phyloP scores from a whole-genome alignment of 35 echinoderm and acorn worm genomes.

The Ophioderma brevispina region DNA sequence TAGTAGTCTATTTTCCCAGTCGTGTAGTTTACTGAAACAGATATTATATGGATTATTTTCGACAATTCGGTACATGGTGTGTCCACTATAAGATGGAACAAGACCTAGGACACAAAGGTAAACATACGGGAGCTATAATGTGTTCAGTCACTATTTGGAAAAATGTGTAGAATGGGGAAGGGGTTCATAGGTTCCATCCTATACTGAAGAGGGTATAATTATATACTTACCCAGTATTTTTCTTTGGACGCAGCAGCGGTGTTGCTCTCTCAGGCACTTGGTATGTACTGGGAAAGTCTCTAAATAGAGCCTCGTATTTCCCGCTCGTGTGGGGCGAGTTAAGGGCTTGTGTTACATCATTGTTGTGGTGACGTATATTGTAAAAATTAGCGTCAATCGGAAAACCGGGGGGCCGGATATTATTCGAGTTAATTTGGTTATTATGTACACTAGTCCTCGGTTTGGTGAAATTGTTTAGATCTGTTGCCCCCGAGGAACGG shows the following conservation, averaged over 20 bases:
- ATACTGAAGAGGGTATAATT: no score
- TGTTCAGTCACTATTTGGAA: no score
- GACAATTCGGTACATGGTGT: no score
- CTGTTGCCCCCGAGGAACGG: not conserved
- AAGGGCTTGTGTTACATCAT: not conserved
- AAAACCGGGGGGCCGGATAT: slow-evolving; percentile 31
- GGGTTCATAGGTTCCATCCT: no score
- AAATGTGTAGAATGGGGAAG: no score
- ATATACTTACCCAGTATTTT: slow-evolving; percentile 47
- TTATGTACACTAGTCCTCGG: not conserved
- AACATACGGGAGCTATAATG: no score
- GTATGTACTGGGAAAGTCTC: slow-evolving; percentile 58
- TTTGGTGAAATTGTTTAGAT: not conserved
- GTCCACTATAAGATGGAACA: no score
- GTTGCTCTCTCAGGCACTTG: slow-evolving; percentile 52
- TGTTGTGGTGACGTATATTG: slow-evolving; percentile 78
- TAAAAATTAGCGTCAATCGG: slow-evolving; percentile 95
- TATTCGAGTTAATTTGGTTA: not conserved
- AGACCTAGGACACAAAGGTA: no score
- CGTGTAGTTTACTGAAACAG: no score
- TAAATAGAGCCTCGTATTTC: slow-evolving; percentile 77
- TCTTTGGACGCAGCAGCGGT: slow-evolving; percentile 38
- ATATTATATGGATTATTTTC: no score
- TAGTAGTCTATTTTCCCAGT: no score
- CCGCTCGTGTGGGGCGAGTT: slow-evolving; percentile 26